These are phyloP conservation scores for Amphiura filiformis DNA, from an alignment of 35 echinoderm and acorn worm species.

Conservation along the genomic window DNA sequence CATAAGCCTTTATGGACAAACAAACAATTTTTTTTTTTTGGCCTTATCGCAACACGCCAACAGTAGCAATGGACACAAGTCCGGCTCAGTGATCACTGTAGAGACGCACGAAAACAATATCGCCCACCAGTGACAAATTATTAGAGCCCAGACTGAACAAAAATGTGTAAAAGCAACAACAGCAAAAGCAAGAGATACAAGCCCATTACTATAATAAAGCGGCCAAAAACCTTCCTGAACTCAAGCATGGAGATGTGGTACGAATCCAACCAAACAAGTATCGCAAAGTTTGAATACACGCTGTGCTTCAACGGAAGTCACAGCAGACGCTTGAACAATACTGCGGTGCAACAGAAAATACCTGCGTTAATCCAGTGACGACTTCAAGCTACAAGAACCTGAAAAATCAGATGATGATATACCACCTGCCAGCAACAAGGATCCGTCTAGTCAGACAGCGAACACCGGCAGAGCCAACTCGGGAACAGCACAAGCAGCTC, in stretches of 20 bases:
- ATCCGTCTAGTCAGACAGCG: too few species aligned
- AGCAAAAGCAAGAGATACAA: too few species aligned
- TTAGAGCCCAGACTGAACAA: neutral
- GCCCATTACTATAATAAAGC: too few species aligned
- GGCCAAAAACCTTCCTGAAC: too few species aligned
- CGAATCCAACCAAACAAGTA: too few species aligned
- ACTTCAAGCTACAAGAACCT: neutral
- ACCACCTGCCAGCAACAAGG: neutral
- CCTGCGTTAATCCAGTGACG: neutral
- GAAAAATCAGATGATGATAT: neutral
- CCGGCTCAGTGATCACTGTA: slow-evolving; percentile 10
- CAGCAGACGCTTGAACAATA: neutral
- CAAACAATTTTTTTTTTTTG: too few species aligned
- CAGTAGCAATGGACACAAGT: neutral
- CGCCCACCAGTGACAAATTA: neutral
- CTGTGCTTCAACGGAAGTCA: neutral
- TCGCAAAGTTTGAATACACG: neutral
- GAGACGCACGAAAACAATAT: slow-evolving; percentile 21
- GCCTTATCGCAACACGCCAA: slow-evolving; percentile 22
- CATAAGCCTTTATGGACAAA: too few species aligned
- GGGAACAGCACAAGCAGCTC: too few species aligned
- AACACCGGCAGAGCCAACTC: too few species aligned
- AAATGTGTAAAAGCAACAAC: neutral
- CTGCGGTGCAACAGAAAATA: neutral
- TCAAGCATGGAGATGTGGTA: too few species aligned